phyloP scores from a whole-genome alignment of 2,888 invertebrate species.

The Chloroclysta siterata region DNA sequence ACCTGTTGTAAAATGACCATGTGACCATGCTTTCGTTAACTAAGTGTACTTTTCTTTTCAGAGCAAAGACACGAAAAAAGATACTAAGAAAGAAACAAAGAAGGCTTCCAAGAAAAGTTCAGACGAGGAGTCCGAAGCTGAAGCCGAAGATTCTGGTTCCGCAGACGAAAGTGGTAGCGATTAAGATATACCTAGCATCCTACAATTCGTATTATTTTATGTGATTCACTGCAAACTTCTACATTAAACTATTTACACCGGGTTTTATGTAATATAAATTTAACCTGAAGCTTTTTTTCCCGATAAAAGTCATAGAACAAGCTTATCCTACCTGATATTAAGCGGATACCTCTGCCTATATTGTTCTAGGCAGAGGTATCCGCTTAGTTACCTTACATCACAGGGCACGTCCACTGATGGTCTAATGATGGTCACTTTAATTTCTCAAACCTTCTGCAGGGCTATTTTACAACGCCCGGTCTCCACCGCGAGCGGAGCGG shows the following conservation, averaged over 20 bases:
- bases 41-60: conserved; percentile 44
- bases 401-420: too few species aligned
- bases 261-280: neutral
- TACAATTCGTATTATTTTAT: neutral
- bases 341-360: too few species aligned
- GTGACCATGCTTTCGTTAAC: neutral
- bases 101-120: conserved; percentile 68
- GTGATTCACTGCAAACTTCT: neutral
- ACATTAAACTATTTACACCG: neutral
- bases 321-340: too few species aligned
- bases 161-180: conserved; percentile 70
- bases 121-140: conserved; percentile 66
- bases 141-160: conserved; percentile 69
- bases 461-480: too few species aligned
- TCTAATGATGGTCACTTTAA: too few species aligned
- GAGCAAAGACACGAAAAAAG: conserved; percentile 72
- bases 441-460: too few species aligned
- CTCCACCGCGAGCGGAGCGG: too few species aligned
- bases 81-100: conserved; percentile 68
- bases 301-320: too few species aligned
- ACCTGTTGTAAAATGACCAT: too few species aligned
- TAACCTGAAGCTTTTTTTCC: neutral
- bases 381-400: too few species aligned
- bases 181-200: conserved; percentile 42
- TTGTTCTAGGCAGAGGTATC: too few species aligned